Evolutionary conservation across 2,888 invertebrate species (phyloP), one percentile per base, ranked within the genome.

Genomic region (Aporophyla nigra): DNA sequence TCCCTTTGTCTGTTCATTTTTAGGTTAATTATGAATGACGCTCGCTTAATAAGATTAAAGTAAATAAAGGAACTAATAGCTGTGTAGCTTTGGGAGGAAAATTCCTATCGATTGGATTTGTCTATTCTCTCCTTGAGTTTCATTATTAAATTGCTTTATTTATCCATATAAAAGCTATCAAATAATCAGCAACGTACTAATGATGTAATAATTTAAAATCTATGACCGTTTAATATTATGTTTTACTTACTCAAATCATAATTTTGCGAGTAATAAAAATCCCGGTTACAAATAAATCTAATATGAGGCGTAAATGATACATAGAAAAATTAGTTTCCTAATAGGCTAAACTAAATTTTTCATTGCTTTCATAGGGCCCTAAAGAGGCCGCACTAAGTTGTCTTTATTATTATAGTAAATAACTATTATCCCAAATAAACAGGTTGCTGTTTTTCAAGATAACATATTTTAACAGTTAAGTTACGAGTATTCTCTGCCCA

Each of bases 291-390:
- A 75, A 78, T 67, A 69, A 74, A 74, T 71, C 16, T 40, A 71
- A 82, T 56, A 43, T 24, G 40, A 53, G 54, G 49, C 3, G 40
- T 62, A 76, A 75, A 76, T 77, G 67, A 62, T 43, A 79, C 58
- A 76, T 58, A 56, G 14, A 79, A 67, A 69, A 71, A 77, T 84
- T 72, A 62, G 62, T 56, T 75, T 67, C n/a, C 65, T 71, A 75
- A 77, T 69, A 77, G 59, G 75, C 53, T n/a, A 24, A 62, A 71
- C 72, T 74, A 82, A 74, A 84, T 76, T 84, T 86, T 86, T 86
- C 53, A 84, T 74, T 65, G 53, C 71, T 69, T 68, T 67, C 63
- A 49, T 46, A 59, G 54, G 56, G 59, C 56, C 59, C 56, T 33
- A 76, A 79, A 77, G 74, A 69, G 51, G 21, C 24, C 68, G 3